Conservation (phyloP, 1,140 invertebrate species). For the Contarinia nasturtii region DNA sequence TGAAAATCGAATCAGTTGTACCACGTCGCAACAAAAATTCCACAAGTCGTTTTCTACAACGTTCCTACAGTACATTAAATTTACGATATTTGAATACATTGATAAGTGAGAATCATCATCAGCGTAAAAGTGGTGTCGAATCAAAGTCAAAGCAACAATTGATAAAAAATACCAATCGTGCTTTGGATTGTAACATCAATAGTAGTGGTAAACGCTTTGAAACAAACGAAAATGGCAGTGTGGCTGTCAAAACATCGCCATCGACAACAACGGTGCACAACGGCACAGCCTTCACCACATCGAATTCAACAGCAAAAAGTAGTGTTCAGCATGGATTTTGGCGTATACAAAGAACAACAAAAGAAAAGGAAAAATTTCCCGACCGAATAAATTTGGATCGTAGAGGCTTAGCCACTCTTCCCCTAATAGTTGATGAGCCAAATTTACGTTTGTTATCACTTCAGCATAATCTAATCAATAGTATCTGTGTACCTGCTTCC, state of each 20-base stretch:
- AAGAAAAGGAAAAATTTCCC: conserved; percentile 37
- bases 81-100: conserved; percentile 3
- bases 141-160: conserved; percentile 8
- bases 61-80: conserved; percentile 32
- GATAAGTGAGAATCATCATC: no score
- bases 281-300: no score
- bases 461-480: conserved; percentile 75
- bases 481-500: conserved; percentile 29
- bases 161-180: conserved; percentile 6
- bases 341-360: neutral
- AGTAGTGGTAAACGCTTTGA: conserved; percentile 3
- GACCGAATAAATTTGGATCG: conserved; percentile 61
- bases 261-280: neutral
- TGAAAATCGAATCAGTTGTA: conserved; percentile 37
- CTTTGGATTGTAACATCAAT: conserved; percentile 4
- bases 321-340: neutral
- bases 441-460: conserved; percentile 65
- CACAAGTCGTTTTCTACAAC: conserved; percentile 15
- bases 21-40: conserved; percentile 28
- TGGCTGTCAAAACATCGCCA: neutral
- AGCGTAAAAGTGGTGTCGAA: conserved; percentile 9
- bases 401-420: conserved; percentile 51
- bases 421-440: conserved; percentile 58
- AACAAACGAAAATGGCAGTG: conserved; percentile 3
- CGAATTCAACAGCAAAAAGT: neutral